Conservation (phyloP, 2,797 vertebrate genomes). For the Micromesistius poutassou region DNA sequence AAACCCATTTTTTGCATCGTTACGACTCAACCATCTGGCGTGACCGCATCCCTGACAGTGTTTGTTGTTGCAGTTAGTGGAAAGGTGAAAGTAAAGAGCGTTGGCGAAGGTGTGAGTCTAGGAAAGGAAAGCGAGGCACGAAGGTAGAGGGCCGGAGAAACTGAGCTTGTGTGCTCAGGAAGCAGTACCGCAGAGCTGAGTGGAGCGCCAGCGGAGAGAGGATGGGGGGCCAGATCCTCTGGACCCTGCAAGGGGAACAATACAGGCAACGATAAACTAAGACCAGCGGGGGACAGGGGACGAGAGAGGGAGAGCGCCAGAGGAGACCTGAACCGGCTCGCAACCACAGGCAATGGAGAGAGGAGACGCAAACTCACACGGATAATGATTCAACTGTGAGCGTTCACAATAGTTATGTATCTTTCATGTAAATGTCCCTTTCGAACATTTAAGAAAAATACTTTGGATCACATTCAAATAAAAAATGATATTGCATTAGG, state of each 20-base stretch:
- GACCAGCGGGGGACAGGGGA: constrained; percentile 59
- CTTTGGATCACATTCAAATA: background rate
- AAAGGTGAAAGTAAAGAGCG: constrained; percentile 32
- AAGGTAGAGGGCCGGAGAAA: constrained; percentile 35
- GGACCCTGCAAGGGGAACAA: constrained; percentile 84
- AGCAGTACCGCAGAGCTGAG: constrained; percentile 83
- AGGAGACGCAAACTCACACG: no score
- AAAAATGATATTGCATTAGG: background rate
- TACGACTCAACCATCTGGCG: background rate
- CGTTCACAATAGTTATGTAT: background rate
- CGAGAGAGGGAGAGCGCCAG: constrained; percentile 40
- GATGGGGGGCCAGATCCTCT: constrained; percentile 78
- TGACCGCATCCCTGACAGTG: constrained; percentile 41
- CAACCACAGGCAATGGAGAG: background rate
- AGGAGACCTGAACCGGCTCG: constrained; percentile 31
- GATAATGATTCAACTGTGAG: background rate
- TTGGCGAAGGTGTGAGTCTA: constrained; percentile 24
- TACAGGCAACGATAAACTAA: constrained; percentile 81
- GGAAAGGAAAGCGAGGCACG: constrained; percentile 34
- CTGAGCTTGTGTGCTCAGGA: constrained; percentile 61
- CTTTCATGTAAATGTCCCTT: background rate
- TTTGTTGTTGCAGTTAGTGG: constrained; percentile 41
- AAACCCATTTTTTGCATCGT: background rate
- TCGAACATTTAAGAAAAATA: background rate
- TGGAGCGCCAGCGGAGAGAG: constrained; percentile 80